Conservation (phyloP, 2,797 vertebrate genomes). For the Paramormyrops hopkinsi region DNA sequence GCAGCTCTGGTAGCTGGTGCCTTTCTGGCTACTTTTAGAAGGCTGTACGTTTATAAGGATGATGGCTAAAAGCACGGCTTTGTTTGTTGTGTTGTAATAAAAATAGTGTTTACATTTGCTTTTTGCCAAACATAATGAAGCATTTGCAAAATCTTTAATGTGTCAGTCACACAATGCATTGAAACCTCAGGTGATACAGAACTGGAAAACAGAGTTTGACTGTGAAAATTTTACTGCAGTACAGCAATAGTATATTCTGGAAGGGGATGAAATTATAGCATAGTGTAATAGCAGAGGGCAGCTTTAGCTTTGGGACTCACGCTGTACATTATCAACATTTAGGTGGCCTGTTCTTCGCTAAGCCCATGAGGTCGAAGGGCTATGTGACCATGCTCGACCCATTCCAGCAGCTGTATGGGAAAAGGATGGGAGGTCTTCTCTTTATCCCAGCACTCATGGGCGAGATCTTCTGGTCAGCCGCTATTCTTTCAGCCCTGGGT, state of each 20-base stretch:
- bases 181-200: background rate
- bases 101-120: background rate
- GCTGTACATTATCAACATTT: background rate
- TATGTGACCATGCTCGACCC: constrained; percentile 98
- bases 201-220: background rate
- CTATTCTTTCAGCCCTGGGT: constrained; percentile 94
- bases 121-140: background rate
- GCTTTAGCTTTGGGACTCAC: background rate
- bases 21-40: background rate
- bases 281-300: background rate
- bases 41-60: background rate
- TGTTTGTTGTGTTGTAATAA: background rate
- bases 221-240: background rate
- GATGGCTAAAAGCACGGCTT: background rate
- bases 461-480: constrained; percentile 98
- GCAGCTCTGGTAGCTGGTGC: background rate
- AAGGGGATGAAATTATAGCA: background rate
- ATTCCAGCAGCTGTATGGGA: constrained; percentile 91
- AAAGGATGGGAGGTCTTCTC: constrained; percentile 91
- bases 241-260: background rate
- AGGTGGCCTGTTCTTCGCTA: constrained; percentile 97
- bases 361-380: constrained; percentile 90
- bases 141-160: background rate
- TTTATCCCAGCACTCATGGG: constrained; percentile 96
- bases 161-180: background rate